phyloP scores from a whole-genome alignment of 2,113 vertebrate genomes.

The human region DNA sequence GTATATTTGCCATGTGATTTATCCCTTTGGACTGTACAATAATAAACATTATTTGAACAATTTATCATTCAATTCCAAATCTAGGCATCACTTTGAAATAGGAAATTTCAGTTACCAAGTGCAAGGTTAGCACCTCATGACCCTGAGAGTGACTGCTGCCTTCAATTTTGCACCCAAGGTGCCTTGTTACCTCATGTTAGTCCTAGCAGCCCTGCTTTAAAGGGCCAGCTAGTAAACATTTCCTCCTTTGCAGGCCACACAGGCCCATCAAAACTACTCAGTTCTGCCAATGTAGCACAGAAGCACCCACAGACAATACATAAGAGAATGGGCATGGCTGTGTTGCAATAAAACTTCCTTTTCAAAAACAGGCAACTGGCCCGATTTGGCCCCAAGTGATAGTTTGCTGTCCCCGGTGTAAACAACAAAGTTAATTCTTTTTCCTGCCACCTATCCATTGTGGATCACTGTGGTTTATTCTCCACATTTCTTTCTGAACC shows the following conservation, averaged over 20 bases:
- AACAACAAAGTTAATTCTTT: background rate
- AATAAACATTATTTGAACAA: background rate
- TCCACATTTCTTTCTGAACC: background rate
- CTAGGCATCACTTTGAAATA: background rate
- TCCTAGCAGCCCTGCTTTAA: background rate
- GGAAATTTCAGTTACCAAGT: background rate
- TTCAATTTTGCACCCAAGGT: background rate
- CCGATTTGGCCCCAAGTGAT: background rate
- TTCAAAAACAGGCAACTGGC: background rate
- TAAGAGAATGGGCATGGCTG: background rate
- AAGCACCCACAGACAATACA: background rate
- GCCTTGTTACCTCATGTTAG: background rate
- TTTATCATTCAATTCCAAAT: background rate
- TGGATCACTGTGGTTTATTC: background rate
- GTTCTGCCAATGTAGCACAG: background rate
- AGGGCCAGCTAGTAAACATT: background rate
- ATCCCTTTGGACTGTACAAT: background rate
- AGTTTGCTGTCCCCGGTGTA: background rate
- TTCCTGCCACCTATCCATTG: background rate
- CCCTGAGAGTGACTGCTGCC: background rate
- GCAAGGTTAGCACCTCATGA: background rate
- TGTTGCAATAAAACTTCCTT: background rate
- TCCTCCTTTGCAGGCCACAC: background rate
- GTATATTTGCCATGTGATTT: background rate
- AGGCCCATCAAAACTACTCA: background rate